phyloP scores from a whole-genome alignment of 53 echinoderm and acorn worm species.

The Arbacia lixula region DNA sequence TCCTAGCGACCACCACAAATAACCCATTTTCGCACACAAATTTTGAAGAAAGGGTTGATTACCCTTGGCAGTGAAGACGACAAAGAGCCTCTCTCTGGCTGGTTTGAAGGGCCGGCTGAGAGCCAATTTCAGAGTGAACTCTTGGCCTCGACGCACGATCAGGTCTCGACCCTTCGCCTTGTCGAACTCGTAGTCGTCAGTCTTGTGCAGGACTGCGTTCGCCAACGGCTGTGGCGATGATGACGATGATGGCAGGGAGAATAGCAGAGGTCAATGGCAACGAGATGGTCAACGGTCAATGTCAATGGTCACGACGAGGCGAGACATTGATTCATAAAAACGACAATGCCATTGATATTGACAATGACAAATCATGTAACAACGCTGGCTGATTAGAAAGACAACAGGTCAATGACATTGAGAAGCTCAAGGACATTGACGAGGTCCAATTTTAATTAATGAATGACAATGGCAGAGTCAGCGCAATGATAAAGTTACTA shows the following conservation, averaged over 20 bases:
- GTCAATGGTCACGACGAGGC: not conserved
- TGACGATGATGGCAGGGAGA: not conserved
- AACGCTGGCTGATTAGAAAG: no score
- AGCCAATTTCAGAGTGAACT: conserved; percentile 57
- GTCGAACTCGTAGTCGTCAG: conserved; percentile 58
- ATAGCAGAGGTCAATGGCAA: not conserved
- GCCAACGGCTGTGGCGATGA: not conserved
- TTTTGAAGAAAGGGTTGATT: no score
- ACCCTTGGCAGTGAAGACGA: not conserved
- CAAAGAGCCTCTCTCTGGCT: not conserved
- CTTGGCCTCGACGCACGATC: conserved; percentile 75
- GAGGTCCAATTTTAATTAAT: no score
- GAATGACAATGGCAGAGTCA: no score
- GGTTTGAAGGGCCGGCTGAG: conserved; percentile 53
- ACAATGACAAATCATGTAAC: not conserved
- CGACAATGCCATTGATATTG: not conserved
- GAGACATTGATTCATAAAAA: not conserved
- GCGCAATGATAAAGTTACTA: no score
- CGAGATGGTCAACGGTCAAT: no score
- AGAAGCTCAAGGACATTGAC: no score
- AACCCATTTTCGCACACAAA: no score
- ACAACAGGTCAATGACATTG: no score
- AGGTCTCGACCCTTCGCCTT: not conserved
- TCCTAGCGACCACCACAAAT: no score
- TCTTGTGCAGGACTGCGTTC: conserved; percentile 33